Base-by-base conservation (phyloP, 2,888 invertebrate species). In the Aphidoletes aphidimyza region DNA sequence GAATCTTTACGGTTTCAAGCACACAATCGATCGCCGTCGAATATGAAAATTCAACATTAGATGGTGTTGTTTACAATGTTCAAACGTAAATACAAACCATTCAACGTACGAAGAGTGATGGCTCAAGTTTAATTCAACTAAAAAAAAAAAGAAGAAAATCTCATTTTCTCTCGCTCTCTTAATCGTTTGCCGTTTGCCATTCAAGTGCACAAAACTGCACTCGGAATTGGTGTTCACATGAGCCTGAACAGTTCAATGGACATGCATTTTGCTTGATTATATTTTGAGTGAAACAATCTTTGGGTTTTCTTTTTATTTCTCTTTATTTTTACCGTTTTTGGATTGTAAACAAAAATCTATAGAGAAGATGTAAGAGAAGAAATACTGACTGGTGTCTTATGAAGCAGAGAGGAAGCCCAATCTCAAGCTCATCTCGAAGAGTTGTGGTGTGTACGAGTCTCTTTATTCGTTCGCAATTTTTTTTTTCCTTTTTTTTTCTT, bases 401-500 rank as follows among this genome's bases (percentile, higher is more conserved):
- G 69, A 69, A 69, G 69, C 69, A 69, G 26, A 26, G 69, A n/a
- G n/a, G n/a, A n/a, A n/a, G n/a, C n/a, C n/a, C n/a, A n/a, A n/a
- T n/a, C n/a, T n/a, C n/a, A n/a, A n/a, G n/a, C n/a, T n/a, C n/a
- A n/a, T n/a, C n/a, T n/a, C n/a, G n/a, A n/a, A n/a, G n/a, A 30
- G 30, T 2, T 69, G 26, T 42, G 69, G 26, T 69, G 69, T 69
- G 69, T 30, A 69, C n/a, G 30, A 69, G 69, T 69, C 69, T 69
- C 69, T 69, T 69, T 69, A 69, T 69, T n/a, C n/a, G 34, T 69
- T 69, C 34, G 69, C 69, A 69, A 69, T 69, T 69, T 69, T n/a
- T n/a, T n/a, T n/a, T n/a, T n/a, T n/a, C n/a, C n/a, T n/a, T n/a
- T n/a, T n/a, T n/a, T n/a, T n/a, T n/a, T n/a, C n/a, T n/a, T n/a